These are phyloP conservation scores for Spheniscus humboldti DNA, from an alignment of 2,797 vertebrate genomes.

Conservation along the genomic window DNA sequence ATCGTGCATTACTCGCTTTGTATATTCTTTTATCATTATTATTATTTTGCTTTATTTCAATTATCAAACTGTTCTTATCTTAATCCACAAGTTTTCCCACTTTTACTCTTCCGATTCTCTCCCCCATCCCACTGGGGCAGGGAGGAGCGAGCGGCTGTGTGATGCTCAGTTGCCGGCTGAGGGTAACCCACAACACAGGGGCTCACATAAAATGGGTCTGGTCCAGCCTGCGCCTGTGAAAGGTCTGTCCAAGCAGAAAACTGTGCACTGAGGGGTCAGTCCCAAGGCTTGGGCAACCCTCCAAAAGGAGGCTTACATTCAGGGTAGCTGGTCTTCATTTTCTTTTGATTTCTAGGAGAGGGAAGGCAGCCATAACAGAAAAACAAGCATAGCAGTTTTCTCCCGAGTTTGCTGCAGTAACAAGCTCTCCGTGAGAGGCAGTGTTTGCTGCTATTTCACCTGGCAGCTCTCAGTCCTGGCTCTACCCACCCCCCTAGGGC, in stretches of 20 bases:
- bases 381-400: not conserved
- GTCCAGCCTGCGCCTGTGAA: not conserved
- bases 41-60: too few relatives aligned
- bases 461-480: not conserved
- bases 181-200: too few relatives aligned
- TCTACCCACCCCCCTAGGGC: not conserved
- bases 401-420: not conserved
- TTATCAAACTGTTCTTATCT: too few relatives aligned
- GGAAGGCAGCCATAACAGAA: not conserved
- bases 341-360: not conserved
- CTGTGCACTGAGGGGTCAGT: not conserved
- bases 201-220: not conserved
- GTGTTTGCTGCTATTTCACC: not conserved
- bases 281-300: not conserved
- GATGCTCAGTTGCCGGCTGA: too few relatives aligned
- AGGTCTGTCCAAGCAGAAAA: not conserved
- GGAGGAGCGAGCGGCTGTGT: too few relatives aligned
- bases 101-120: too few relatives aligned
- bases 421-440: not conserved
- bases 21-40: too few relatives aligned
- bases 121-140: too few relatives aligned
- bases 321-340: not conserved
- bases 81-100: too few relatives aligned
- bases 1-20: too few relatives aligned
- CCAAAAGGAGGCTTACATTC: rapidly evolving